These are phyloP conservation scores for Ceratotherium simum DNA, from an alignment of 2,113 vertebrate genomes.

Conservation along the genomic window DNA sequence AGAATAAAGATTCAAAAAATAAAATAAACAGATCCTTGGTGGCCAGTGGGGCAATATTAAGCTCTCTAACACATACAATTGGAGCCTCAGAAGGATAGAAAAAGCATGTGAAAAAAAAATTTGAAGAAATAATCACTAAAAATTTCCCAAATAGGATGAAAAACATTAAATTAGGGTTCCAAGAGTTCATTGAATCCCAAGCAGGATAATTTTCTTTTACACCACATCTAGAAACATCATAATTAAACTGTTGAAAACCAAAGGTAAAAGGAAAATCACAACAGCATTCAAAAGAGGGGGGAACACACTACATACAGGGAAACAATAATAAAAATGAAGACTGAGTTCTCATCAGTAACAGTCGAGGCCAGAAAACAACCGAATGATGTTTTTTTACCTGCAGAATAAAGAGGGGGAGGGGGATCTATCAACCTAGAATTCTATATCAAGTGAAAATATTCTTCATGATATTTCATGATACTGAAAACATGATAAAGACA, in stretches of 20 bases:
- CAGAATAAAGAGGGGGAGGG: not conserved
- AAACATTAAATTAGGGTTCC: not conserved
- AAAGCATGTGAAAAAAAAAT: not conserved
- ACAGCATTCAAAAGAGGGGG: not conserved
- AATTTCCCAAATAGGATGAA: not conserved
- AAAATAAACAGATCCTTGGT: not conserved
- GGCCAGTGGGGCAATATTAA: not conserved
- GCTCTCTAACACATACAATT: not conserved
- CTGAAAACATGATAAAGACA: not conserved
- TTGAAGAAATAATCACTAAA: not conserved
- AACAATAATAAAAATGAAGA: constrained; percentile 17
- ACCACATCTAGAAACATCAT: not conserved
- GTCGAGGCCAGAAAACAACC: not conserved
- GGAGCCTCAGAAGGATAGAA: not conserved
- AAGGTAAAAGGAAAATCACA: constrained; percentile 8
- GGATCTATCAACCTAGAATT: not conserved
- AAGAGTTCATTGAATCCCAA: not conserved
- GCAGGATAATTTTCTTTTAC: not conserved
- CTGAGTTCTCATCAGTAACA: not conserved
- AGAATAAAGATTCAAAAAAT: not conserved
- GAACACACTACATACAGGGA: not conserved
- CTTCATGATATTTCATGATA: not conserved
- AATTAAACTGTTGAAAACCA: not conserved
- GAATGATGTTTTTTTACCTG: not conserved
- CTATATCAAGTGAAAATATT: constrained; percentile 27